phyloP scores from a whole-genome alignment of 92 coral and sea anemone genomes.

The Anthopleura xanthogrammica region DNA sequence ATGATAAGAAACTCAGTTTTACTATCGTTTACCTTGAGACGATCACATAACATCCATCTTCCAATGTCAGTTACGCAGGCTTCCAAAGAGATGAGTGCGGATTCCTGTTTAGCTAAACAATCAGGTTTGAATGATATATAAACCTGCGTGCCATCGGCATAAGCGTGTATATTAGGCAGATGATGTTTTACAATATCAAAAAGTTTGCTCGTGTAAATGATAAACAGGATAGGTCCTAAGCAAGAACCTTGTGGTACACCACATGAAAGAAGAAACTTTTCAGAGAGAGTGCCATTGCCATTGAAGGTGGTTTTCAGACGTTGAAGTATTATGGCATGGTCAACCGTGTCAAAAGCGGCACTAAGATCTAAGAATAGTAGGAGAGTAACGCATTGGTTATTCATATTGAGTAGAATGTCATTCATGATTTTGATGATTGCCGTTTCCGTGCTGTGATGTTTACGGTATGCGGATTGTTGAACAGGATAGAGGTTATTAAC shows the following conservation, averaged over 20 bases:
- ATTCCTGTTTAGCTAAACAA: too few species aligned
- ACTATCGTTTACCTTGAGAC: too few species aligned
- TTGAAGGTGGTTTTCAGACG: background rate
- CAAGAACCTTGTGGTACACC: constrained; percentile 51
- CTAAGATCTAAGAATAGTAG: background rate
- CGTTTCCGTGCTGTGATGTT: constrained; percentile 12
- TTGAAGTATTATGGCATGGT: background rate
- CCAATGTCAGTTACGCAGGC: too few species aligned
- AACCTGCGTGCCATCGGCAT: constrained; percentile 28
- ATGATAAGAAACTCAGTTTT: too few species aligned
- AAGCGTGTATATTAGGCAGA: constrained; percentile 31
- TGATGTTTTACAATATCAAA: constrained; percentile 38
- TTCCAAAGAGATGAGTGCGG: too few species aligned
- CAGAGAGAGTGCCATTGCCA: constrained; percentile 28
- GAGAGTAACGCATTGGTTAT: constrained; percentile 14
- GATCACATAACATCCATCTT: too few species aligned
- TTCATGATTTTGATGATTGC: background rate
- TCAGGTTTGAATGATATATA: too few species aligned
- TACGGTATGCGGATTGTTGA: background rate
- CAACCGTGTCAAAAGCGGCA: too few species aligned
- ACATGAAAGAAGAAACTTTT: constrained; percentile 9
- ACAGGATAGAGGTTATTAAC: background rate
- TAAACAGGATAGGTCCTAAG: constrained; percentile 39
- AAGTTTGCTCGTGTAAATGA: constrained; percentile 28
- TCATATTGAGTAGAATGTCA: constrained; percentile 21